phyloP scores from a whole-genome alignment of 2,888 invertebrate species.

The Microplitis manilae region DNA sequence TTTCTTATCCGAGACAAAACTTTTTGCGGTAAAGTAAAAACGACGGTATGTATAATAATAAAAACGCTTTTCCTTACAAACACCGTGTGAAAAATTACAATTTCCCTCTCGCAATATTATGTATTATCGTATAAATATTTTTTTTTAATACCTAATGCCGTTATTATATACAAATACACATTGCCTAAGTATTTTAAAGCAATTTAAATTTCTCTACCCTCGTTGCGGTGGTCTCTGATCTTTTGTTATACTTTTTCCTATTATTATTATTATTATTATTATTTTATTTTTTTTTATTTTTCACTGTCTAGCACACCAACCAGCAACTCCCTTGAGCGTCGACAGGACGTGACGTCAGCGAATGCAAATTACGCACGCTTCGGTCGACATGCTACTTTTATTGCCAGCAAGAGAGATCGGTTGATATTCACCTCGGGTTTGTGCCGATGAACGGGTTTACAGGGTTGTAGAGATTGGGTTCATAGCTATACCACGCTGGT shows the following conservation, averaged over 20 bases:
- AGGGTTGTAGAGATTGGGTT: slow-evolving; percentile 26
- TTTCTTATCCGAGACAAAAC: slow-evolving; percentile 40
- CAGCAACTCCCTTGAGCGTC: slow-evolving; percentile 43
- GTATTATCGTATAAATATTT: background rate
- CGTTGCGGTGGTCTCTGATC: background rate
- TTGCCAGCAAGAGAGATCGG: slow-evolving; percentile 53
- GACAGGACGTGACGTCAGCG: slow-evolving; percentile 60
- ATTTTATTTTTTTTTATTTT: slow-evolving; percentile 27
- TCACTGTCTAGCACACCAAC: slow-evolving; percentile 25
- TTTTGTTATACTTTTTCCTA: background rate
- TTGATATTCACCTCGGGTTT: slow-evolving; percentile 58
- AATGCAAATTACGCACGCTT: slow-evolving; percentile 60
- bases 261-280: slow-evolving; percentile 11
- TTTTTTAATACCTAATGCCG: background rate
- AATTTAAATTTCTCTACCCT: background rate
- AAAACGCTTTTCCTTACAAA: slow-evolving; percentile 12
- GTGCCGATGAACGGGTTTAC: slow-evolving; percentile 41
- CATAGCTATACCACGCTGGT: background rate
- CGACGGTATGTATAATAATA: slow-evolving; percentile 11
- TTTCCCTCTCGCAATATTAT: background rate
- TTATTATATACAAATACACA: no score
- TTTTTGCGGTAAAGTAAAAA: slow-evolving; percentile 9
- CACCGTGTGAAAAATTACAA: background rate
- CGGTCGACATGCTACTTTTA: slow-evolving; percentile 55
- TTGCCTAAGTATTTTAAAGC: background rate